Evolutionary conservation across 2,888 invertebrate genomes (phyloP).

Genomic region (Pyrochroa serraticornis): DNA sequence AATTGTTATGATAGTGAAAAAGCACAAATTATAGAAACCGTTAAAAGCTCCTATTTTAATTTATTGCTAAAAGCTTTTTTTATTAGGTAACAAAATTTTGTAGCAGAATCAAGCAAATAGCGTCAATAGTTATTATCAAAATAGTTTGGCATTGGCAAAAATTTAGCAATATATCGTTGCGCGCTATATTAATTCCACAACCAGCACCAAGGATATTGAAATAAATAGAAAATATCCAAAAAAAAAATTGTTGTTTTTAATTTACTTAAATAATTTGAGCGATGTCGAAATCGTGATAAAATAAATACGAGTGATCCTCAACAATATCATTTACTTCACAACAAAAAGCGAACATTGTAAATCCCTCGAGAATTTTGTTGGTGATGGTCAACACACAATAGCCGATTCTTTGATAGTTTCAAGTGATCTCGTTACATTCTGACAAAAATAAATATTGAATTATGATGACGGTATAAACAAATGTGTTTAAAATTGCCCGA

Average conservation of each 20-base stretch:
- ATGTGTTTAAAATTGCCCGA: conserved; percentile 14
- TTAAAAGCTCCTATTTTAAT: too few relatives aligned
- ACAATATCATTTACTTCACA: too few relatives aligned
- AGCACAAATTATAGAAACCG: too few relatives aligned
- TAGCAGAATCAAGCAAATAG: too few relatives aligned
- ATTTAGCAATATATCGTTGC: too few relatives aligned
- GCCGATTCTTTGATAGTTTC: not conserved
- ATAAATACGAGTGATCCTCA: not conserved
- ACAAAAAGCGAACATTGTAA: not conserved
- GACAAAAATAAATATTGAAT: conserved; percentile 10
- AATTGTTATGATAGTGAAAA: too few relatives aligned
- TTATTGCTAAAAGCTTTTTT: too few relatives aligned
- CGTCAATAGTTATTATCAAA: too few relatives aligned
- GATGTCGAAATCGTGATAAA: not conserved
- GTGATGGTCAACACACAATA: not conserved
- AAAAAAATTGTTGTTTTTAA: conserved; percentile 1
- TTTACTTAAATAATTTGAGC: not conserved
- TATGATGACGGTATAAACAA: conserved; percentile 8
- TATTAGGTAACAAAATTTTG: too few relatives aligned
- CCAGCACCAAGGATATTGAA: conserved; percentile 2
- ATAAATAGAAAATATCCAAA: conserved; percentile 2
- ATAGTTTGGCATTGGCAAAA: too few relatives aligned
- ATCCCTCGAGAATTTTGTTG: not conserved
- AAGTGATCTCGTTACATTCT: not conserved
- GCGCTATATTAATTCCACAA: not conserved